Evolutionary conservation across 2,113 vertebrate genomes (phyloP), one percentile per base, ranked within the genome.

Genomic region (Jaculus jaculus): DNA sequence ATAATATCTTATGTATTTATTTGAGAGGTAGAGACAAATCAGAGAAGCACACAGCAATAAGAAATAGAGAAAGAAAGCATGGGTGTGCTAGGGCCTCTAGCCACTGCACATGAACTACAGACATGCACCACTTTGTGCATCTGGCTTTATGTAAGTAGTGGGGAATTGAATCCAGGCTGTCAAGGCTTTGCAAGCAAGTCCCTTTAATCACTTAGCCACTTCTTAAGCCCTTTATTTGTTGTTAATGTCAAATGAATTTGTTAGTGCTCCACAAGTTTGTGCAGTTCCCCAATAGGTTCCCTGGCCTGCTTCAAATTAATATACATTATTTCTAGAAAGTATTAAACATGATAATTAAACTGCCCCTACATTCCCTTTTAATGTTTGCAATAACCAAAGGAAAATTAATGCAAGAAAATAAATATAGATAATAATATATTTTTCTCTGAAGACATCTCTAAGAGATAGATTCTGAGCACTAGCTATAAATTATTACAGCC

Each of bases 251-350:
- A 42, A 96, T 91, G 60, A 69, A 28, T 75, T 83, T 94, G 47
- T 4, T 66, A 32, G 42, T 18, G 12, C 66, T 61, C 13, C 34
- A 26, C 72, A 39, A 83, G 10, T 95, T 96, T 88, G 81, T 83
- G 73, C 71, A 95, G 90, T 91, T 93, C 77, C 54, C 61, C 95
- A 91, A 73, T 96, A 92, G 89, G 51, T 91, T 96, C 72, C 47
- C 71, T 91, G 90, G 90, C 73, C 72, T 90, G 94, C 94, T 96
- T 95, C 94, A 95, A 77, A 95, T 75, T 95, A 95, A 81, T 94
- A 94, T 94, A 87, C 73, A 95, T 39, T 91, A 83, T 94, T 91
- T 91, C 87, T 95, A n/a, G 73, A 96, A 94, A 92, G 47, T 69
- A 84, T 96, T 96, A 96, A 79, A 63, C 84, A 77, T 87, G 74